Base-by-base conservation (phyloP, 2,888 invertebrate species). In the Sphaerophoria taeniata region DNA sequence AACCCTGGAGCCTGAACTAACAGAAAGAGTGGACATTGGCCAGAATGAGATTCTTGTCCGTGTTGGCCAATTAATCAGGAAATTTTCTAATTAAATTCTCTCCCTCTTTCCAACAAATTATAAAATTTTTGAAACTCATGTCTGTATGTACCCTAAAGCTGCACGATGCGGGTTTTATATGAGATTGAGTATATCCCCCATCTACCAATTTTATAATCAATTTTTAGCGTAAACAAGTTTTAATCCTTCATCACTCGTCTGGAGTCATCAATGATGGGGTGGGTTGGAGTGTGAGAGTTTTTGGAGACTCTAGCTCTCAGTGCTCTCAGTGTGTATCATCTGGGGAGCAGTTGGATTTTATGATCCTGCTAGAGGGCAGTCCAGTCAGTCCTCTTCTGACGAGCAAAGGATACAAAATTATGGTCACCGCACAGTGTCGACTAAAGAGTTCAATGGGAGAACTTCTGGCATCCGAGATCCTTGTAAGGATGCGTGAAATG, bases 11-110 rank as follows among this genome's bases (percentile, higher is more conserved):
- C 31, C 5, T 24, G 24, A 16, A 47, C 39, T 51, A 53, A 67
- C 31, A 33, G 2, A 16, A n/a, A 47, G 39, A 45, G 24, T 24
- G 67, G 53, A 12, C 39, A 53, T 24, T 24, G 24, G 24, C 24
- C 24, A 24, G 24, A 24, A n/a, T 14, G 31, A 34, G 36, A 45
- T 69, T n/a, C 34, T 63, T 43, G 63, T 70, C 72, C 78, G 36
- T 56, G 67, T 51, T 65, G 76, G 72, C 6, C 24, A 67, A 77
- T 67, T 76, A 78, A 75, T 83, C 74, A 67, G 71, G 36, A 83
- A 75, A 79, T 83, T 24, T 78, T 83, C 70, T 79, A 83, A 79
- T 83, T 83, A 83, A 83, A 78, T 83, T 75, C 49, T 67, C 60
- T 67, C 47, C 11, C 6, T 75, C 49, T 67, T 55, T 60, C 47